Percentiles rank a stretch among this genome's conserved stretches.
phyloP scores from a whole-genome alignment of 2,888 invertebrate genomes.

The Baronia brevicornis region DNA sequence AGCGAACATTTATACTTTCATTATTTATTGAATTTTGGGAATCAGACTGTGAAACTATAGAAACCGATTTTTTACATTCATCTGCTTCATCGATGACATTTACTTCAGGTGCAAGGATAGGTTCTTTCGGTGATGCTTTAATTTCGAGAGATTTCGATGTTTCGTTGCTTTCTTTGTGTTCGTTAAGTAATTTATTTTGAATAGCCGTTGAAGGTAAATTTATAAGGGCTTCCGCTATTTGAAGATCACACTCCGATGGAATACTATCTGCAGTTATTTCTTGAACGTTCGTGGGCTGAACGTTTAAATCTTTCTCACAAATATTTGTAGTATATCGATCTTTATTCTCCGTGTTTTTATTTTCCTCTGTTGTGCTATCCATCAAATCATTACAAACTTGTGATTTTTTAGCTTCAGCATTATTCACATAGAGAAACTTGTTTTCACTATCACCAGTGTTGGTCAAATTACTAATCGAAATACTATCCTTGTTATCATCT shows the following conservation, averaged over 20 bases:
- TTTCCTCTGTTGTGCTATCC: background rate
- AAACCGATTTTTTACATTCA: no score
- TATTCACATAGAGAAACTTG: no score
- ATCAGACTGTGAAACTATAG: constrained; percentile 20
- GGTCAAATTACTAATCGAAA: constrained; percentile 32
- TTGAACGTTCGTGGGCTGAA: constrained; percentile 16
- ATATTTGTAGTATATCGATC: no score
- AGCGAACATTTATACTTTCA: constrained; percentile 40
- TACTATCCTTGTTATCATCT: constrained; percentile 54
- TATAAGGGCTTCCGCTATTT: constrained; percentile 66
- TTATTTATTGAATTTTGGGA: no score
- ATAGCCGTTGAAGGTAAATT: constrained; percentile 60
- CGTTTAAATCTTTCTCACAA: constrained; percentile 5
- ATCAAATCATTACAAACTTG: background rate
- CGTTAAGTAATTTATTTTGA: constrained; percentile 38
- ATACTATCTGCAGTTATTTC: constrained; percentile 28
- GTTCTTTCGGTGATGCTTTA: no score
- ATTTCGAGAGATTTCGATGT: constrained; percentile 8
- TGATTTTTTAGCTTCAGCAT: background rate
- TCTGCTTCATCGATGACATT: no score
- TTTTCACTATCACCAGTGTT: constrained; percentile 23
- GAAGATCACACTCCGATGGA: constrained; percentile 66
- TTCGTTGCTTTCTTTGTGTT: constrained; percentile 24
- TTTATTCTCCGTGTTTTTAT: background rate
- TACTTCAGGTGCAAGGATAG: no score